Percentiles rank a stretch among this genome's conserved stretches.
phyloP scores from a whole-genome alignment of 1,140 invertebrate genomes.

The Nephila pilipes region DNA sequence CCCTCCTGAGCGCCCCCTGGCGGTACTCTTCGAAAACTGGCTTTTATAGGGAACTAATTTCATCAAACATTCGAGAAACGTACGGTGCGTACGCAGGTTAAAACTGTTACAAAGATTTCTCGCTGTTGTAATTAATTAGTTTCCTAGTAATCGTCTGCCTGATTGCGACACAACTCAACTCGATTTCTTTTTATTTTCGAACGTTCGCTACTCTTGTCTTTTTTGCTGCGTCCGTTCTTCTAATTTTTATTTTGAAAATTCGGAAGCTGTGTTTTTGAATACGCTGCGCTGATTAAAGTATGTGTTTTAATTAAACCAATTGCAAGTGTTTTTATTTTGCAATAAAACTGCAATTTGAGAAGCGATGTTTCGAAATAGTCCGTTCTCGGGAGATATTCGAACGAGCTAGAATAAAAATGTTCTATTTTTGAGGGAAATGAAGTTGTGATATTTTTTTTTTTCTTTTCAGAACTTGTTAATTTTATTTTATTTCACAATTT shows the following conservation, averaged over 20 bases:
- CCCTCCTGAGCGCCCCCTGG: not conserved
- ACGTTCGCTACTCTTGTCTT: not conserved
- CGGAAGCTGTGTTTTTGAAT: conserved; percentile 1
- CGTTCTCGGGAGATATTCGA: not conserved
- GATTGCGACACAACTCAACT: conserved; percentile 25
- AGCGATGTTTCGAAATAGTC: no score
- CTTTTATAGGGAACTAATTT: conserved; percentile 22
- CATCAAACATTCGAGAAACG: conserved; percentile 62
- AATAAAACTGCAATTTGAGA: conserved; percentile 11
- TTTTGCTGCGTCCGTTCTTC: not conserved
- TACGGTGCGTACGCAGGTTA: conserved; percentile 3
- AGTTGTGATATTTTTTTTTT: not conserved
- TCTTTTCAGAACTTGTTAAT: not conserved
- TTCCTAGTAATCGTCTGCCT: conserved; percentile 59
- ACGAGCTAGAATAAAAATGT: not conserved
- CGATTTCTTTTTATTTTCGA: not conserved
- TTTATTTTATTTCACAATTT: not conserved
- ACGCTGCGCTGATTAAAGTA: conserved; percentile 23
- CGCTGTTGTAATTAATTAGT: conserved; percentile 69
- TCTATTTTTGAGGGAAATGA: not conserved
- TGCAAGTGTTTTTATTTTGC: conserved; percentile 1
- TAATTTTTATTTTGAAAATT: conserved; percentile 1
- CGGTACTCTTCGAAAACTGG: not conserved
- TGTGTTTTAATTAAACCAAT: conserved; percentile 36
- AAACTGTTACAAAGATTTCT: conserved; percentile 33